Conservation (phyloP, 2,113 vertebrate genomes). For the Regulus satrapa region DNA sequence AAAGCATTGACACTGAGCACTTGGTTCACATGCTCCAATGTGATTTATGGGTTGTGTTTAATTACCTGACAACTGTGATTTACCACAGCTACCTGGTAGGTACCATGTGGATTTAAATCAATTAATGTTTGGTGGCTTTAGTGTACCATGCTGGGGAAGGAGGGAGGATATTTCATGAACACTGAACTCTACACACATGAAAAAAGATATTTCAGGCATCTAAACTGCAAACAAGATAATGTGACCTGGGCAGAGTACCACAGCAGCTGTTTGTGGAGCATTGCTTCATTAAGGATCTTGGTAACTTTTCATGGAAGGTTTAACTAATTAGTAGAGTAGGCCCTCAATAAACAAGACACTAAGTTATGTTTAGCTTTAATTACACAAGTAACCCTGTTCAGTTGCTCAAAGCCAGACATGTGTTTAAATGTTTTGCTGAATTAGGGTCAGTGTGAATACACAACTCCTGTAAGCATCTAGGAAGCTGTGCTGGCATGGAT, state of each 20-base stretch:
- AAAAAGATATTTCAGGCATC: slow-evolving; percentile 8
- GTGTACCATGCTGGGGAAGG: background rate
- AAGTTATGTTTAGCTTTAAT: slow-evolving; percentile 33
- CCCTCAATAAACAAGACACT: background rate
- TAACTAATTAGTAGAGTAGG: slow-evolving; percentile 34
- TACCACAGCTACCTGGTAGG: slow-evolving; percentile 27
- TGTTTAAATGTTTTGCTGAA: background rate
- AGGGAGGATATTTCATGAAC: background rate
- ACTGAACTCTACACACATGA: background rate
- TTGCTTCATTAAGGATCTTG: slow-evolving; percentile 10
- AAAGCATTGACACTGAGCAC: background rate
- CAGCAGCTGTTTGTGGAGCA: slow-evolving; percentile 5
- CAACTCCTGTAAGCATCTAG: background rate
- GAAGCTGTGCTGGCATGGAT: background rate
- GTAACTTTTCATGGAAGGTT: slow-evolving; percentile 10
- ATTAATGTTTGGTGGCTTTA: background rate
- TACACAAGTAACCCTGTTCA: background rate
- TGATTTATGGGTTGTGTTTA: background rate
- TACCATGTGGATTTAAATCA: background rate
- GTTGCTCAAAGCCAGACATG: background rate
- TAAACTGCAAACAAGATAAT: slow-evolving; percentile 61
- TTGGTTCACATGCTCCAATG: background rate
- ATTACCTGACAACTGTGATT: slow-evolving; percentile 9
- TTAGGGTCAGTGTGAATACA: background rate
- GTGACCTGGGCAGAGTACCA: slow-evolving; percentile 32